Evolutionary conservation across 2,888 invertebrate genomes (phyloP), one percentile per base, ranked within the genome.

Genomic region (Amblyjoppa fuscipennis): DNA sequence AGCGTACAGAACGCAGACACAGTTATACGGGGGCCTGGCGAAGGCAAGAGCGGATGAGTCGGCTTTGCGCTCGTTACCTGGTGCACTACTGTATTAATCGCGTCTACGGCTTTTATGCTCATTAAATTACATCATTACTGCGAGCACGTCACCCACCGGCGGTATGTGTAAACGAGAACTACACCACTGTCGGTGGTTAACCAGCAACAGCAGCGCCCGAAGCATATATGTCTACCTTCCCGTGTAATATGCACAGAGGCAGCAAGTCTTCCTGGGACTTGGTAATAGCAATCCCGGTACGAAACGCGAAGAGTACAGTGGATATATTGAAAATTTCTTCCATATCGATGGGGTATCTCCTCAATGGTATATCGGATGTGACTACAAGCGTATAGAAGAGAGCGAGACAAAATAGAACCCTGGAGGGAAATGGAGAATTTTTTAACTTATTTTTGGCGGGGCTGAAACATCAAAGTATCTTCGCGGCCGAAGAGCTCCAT

Each of bases 51-150:
- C n/a, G 64, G 64, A n/a, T n/a, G 31, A 1, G 31, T 64, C 34
- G 34, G 64, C 3, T 64, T 64, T 34, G 34, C 64, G 64, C 34
- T 64, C 64, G 34, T 64, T 64, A 64, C 34, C 64, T 64, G 5
- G 53, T 56, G 53, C 53, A 56, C 53, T 56, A 56, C 53, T 56
- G 64, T 64, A 64, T 64, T 64, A 64, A 64, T 64, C 64, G 31
- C 34, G 59, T 49, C 68, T 16, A 34, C 45, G 9, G 66, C 76
- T 77, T 66, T 66, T 51, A 66, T 68, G 51, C 53, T 77, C 66
- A 77, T 77, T 77, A 77, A 77, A 66, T 77, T 66, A 38, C 68
- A 77, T 64, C 66, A 61, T 53, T 31, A 77, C 64, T 41, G 59
- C 38, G 34, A 38, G 66, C 68, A 49, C 16, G 49, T 34, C 28